Evolutionary conservation across 2,888 invertebrate genomes (phyloP), one percentile per base, ranked within the genome.

Genomic region (Scaeva pyrastri): DNA sequence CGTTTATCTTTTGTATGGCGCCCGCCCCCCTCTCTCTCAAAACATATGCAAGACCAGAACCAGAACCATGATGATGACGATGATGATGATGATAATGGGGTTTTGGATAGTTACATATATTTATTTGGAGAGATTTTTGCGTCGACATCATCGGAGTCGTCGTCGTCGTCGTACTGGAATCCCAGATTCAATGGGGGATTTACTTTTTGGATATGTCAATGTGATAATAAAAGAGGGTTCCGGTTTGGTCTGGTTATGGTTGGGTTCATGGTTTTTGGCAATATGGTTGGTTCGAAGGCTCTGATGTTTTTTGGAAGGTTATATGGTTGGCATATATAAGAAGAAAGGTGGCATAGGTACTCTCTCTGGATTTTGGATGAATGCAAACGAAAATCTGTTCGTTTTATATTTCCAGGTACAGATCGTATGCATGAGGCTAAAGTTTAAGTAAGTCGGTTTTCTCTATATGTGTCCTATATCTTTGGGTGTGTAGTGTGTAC

Each of bases 111-210:
- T 39, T 66, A 52, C 39, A 48, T 79, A 52, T 52, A 48, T 79
- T 82, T 74, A 76, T 72, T 81, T 77, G 77, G 45, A 60, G 26
- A 71, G 77, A 82, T 82, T 82, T 86, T 86, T 86, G 70, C 21
- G 16, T 23, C 52, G 16, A 21, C 52, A 23, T 62, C 62, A 16
- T 62, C 3, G 21, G n/a, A 16, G 16, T 31, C 26, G 56, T 60
- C 39, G 26, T 66, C 19, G 31, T 52, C 36, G 52, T 81, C 81
- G 76, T 68, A 77, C 68, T 72, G 60, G 48, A 73, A 76, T 74
- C 82, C 82, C 58, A 78, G 71, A 58, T 78, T 82, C 86, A 86
- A 86, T 82, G 82, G 73, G 64, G 78, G 86, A 86, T 86, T 86
- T 86, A 77, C 82, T 64, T 73, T 74, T 39, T 52, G 77, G 77